A percentile compares a stretch with the other conserved stretches of the same genome.
Conservation (phyloP, 92 coral and sea anemone genomes). For the Meandrina meandrites region DNA sequence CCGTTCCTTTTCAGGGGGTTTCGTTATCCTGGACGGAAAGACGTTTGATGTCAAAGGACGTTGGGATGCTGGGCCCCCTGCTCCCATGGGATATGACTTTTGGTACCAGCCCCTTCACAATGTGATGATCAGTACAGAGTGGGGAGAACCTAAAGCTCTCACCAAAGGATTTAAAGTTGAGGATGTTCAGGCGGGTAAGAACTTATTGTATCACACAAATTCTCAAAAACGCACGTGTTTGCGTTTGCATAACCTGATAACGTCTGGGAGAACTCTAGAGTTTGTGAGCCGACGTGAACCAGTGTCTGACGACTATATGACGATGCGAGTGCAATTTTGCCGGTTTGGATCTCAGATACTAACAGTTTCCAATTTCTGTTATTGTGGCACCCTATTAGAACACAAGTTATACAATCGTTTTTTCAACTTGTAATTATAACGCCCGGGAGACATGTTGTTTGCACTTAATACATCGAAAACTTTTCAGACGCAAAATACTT, state of each 20-base stretch:
- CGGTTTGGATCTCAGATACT: too few relatives aligned
- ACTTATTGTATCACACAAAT: background rate
- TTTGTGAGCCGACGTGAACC: too few relatives aligned
- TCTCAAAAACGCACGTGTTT: background rate
- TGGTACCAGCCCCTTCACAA: constrained; percentile 99
- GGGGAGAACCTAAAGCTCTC: constrained; percentile 91
- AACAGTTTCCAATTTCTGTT: background rate
- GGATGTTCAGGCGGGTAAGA: constrained; percentile 79
- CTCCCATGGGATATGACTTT: constrained; percentile 91
- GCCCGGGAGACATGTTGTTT: too few relatives aligned
- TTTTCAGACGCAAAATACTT: too few relatives aligned
- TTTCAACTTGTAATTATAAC: too few relatives aligned
- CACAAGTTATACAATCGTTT: too few relatives aligned
- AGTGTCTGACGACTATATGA: too few relatives aligned
- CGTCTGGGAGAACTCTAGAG: too few relatives aligned
- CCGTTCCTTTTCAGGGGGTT: constrained; percentile 69
- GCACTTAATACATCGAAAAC: too few relatives aligned
- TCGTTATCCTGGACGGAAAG: constrained; percentile 91
- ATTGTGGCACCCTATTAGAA: constrained; percentile 12
- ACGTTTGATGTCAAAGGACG: constrained; percentile 90
- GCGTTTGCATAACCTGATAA: too few relatives aligned
- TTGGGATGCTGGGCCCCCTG: constrained; percentile 82
- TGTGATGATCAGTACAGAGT: constrained; percentile 93
- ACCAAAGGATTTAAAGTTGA: constrained; percentile 78
- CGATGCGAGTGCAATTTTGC: too few relatives aligned